Conservation (phyloP, 2,113 vertebrate genomes). For the Carollia perspicillata region DNA sequence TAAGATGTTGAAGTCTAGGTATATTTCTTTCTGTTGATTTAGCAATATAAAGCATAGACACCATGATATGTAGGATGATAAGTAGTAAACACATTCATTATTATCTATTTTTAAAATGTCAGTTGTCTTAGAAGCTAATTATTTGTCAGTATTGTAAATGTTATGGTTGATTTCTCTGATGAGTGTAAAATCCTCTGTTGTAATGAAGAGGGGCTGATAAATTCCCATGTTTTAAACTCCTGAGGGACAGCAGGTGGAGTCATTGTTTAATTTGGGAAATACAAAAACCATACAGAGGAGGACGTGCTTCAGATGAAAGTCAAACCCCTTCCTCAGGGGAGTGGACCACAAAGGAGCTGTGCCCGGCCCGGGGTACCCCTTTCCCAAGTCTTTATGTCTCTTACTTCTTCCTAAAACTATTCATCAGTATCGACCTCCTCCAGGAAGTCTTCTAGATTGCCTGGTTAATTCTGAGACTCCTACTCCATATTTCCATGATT, state of each 20-base stretch:
- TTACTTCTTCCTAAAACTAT: neutral
- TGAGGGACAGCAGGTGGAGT: neutral
- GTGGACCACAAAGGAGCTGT: neutral
- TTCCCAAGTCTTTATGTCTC: neutral
- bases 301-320: neutral
- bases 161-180: neutral
- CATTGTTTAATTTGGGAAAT: neutral
- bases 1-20: neutral
- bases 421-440: neutral
- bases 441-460: neutral
- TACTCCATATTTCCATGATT: neutral
- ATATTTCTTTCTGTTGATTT: neutral
- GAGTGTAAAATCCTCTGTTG: neutral
- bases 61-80: neutral
- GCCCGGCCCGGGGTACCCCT: neutral
- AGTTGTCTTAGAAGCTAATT: neutral
- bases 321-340: neutral
- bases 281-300: neutral
- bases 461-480: neutral
- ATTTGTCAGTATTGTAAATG: neutral
- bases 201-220: neutral
- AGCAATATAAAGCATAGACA: neutral
- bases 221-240: neutral
- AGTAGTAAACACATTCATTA: neutral
- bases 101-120: neutral